Conservation (phyloP, 2,113 vertebrate genomes). For the Forbesichthys papilliferus region DNA sequence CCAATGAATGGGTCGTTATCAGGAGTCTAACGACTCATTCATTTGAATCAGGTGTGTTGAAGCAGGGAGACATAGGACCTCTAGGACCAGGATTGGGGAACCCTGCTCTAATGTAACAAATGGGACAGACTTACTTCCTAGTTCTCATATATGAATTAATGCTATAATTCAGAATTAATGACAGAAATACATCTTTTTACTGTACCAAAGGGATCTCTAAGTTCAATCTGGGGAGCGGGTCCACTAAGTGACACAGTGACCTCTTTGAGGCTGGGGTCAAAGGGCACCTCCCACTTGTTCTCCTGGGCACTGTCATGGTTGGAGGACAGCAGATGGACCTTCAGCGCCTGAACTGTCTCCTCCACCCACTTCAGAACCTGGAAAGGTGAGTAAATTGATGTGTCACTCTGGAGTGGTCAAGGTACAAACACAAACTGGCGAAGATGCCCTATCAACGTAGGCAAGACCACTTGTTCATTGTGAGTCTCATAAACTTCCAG, state of each 20-base stretch:
- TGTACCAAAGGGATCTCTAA: slow-evolving; percentile 85
- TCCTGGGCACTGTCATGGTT: slow-evolving; percentile 84
- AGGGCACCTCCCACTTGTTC: slow-evolving; percentile 82
- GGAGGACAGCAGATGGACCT: slow-evolving; percentile 88
- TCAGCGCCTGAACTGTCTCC: slow-evolving; percentile 87
- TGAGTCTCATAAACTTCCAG: no score
- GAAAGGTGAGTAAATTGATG: slow-evolving; percentile 9
- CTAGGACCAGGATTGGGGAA: no score
- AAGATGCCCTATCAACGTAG: no score
- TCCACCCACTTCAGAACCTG: slow-evolving; percentile 96
- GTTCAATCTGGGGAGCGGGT: slow-evolving; percentile 82
- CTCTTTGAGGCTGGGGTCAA: slow-evolving; percentile 89
- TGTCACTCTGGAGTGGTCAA: not conserved
- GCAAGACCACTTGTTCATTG: no score
- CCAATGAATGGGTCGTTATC: no score
- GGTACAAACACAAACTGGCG: no score
- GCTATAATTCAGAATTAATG: not conserved
- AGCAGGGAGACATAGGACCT: no score
- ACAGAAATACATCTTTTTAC: not conserved
- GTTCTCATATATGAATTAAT: not conserved
- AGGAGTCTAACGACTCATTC: no score
- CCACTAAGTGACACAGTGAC: slow-evolving; percentile 92
- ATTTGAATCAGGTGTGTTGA: no score
- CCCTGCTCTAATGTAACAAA: no score
- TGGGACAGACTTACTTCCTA: not conserved